Base-by-base conservation (phyloP, 2,797 vertebrate species). In the Pyrocephalus nanus region DNA sequence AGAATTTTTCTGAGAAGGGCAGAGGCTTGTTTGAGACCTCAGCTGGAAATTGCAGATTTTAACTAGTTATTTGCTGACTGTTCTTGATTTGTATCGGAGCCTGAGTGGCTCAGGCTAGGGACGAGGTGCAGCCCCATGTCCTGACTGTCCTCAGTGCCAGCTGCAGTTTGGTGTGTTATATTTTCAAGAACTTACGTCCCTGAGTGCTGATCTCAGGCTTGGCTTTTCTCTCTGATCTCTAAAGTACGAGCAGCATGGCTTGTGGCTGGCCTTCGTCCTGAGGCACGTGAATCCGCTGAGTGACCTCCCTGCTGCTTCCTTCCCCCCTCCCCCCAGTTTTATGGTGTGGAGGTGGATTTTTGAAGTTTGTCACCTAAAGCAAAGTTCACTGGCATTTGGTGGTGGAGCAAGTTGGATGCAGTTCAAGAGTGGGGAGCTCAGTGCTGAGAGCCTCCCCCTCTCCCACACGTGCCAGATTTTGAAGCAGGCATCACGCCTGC, bases 311-410 rank as follows among this genome's bases (percentile, higher is more conserved):
- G 0, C 34, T 0, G 0, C 90, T 74, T 92, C 90, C 76, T 64
- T 20, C 53, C 53, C 60, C 82, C 11, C 50, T 5, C 36, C 58
- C 58, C 58, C 23, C 4, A 43, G 0, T 40, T 67, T 80, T 69
- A 51, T 20, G 51, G 70, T 7, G 12, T 15, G 0, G 2, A 72
- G 82, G 43, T 29, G 55, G 19, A 43, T 65, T 71, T 86, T 32
- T 93, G 95, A 75, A 94, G 86, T 92, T 96, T 92, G 82, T 36
- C 69, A 83, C 83, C 58, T 21, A 72, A 95, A 88, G 82, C 94
- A 93, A 96, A 96, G 96, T 94, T 94, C 94, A 65, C n/a, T 23
- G 25, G 74, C 3, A 5, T 85, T 81, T 18, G 43, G 78, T 48
- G 36, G 40, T 61, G 71, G 67, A 80, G 84, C 58, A 4, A 75